Evolutionary conservation across 2,113 vertebrate species (phyloP), one percentile per base, ranked within the genome.

Genomic region (Hemibagrus wyckioides): DNA sequence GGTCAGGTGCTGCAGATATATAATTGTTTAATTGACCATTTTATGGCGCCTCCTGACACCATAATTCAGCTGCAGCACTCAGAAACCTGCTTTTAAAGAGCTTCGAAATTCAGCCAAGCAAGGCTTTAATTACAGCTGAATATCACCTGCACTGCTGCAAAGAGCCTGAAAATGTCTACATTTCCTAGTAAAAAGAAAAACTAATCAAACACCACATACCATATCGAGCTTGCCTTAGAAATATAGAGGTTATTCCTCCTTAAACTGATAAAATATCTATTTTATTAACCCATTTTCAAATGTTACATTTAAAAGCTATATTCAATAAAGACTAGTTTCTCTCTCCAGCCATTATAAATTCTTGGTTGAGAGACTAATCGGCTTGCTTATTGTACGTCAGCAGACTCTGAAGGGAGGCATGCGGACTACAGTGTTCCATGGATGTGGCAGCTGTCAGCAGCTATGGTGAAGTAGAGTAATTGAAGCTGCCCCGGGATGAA

Each of bases 21-120:
- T 94, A 92, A 93, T 93, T 92, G 93, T 91, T 95, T 94, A 94
- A 95, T 94, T 93, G 88, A 88, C 93, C 91, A n/a, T 95, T 95
- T 95, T 95, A 95, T 91, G 89, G 91, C 88, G 77, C 92, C 61
- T 87, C 63, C 50, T 61, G 79, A 88, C 88, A 86, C 86, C 87
- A 82, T 92, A 92, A 94, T 90, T 93, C 93, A 91, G 61, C 63
- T 81, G 85, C 54, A 92, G 88, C 59, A 92, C 92, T 92, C 56
- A 33, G 90, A 90, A 91, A 89, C 91, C 86, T 88, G 88, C 65
- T 90, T 93, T 93, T 87, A 88, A 89, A 91, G 92, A 92, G 89
- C 87, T 67, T 81, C 75, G 89, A 87, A 87, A 86, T 82, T 91
- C 76, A 82, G 86, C 90, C 89, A 92, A 92, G 88, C 39, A 89